phyloP scores from a whole-genome alignment of 2,888 invertebrate genomes.

The Philereme transversata region DNA sequence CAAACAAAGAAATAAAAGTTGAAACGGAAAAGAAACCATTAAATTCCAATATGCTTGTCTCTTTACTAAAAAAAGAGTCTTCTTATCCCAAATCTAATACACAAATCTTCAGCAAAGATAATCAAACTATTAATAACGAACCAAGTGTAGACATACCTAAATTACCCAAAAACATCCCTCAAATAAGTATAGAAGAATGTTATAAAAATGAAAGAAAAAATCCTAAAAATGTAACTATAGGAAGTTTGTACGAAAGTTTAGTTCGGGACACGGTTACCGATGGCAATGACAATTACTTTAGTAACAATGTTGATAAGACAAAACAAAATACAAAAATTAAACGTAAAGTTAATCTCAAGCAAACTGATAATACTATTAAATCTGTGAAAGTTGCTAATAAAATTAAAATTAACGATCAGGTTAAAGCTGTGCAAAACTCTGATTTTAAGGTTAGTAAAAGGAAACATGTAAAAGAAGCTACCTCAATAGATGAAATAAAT shows the following conservation, averaged over 20 bases:
- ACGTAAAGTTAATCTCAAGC: neutral
- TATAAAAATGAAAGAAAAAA: conserved; percentile 3
- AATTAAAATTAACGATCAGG: neutral
- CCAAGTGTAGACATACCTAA: neutral
- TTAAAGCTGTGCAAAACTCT: too few relatives aligned
- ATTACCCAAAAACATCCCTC: neutral
- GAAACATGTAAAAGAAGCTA: conserved; percentile 1
- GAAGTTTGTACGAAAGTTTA: conserved; percentile 16
- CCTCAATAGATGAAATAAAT: neutral
- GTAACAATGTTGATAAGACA: neutral
- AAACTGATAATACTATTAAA: neutral
- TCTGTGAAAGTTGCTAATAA: neutral
- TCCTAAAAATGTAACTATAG: conserved; percentile 9
- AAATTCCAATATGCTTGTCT: conserved; percentile 6
- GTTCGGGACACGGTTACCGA: conserved; percentile 19
- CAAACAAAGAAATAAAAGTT: neutral
- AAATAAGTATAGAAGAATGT: neutral
- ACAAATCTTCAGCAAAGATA: conserved; percentile 7
- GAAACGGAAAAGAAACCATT: conserved; percentile 3
- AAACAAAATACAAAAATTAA: neutral
- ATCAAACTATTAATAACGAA: neutral
- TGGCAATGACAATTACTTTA: conserved; percentile 17
- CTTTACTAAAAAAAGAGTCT: conserved; percentile 13
- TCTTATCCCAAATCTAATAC: conserved; percentile 7
- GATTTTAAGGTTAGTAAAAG: neutral